Evolutionary conservation across 2,113 vertebrate genomes (phyloP).

Genomic region (Protobothrops mucrosquamatus): DNA sequence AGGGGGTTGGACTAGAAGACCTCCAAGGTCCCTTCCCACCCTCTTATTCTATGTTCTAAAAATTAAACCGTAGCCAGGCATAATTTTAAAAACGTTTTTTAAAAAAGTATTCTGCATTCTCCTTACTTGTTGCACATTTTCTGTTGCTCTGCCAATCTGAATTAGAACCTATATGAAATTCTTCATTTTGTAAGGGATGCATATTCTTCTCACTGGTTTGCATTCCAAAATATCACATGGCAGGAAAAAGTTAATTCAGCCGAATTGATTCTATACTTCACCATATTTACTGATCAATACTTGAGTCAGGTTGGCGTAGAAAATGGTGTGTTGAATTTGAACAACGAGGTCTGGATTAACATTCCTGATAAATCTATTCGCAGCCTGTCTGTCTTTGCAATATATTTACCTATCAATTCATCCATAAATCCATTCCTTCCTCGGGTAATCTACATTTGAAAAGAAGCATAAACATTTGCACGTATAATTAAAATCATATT

Average conservation of each 20-base stretch:
- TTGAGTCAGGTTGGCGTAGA: background rate
- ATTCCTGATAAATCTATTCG: background rate
- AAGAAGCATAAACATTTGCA: background rate
- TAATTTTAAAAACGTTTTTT: background rate
- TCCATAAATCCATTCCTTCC: background rate
- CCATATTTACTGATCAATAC: background rate
- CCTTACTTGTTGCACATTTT: too few species aligned
- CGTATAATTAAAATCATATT: background rate
- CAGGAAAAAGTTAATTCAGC: background rate
- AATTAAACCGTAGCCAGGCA: background rate
- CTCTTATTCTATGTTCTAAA: too few species aligned
- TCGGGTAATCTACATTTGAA: background rate
- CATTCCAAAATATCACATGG: constrained; percentile 20
- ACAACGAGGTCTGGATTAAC: background rate
- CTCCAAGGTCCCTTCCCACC: too few species aligned
- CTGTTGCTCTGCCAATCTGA: background rate
- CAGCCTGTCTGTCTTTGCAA: background rate
- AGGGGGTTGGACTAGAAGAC: too few species aligned
- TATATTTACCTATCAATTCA: background rate
- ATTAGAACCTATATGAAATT: background rate
- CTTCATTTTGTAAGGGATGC: background rate
- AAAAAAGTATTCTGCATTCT: too few species aligned
- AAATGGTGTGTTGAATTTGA: background rate
- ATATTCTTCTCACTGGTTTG: constrained; percentile 17
- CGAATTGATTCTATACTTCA: background rate